Evolutionary conservation across 2,113 vertebrate species (phyloP), one percentile per base, ranked within the genome.

Genomic region (Carassius carassius): DNA sequence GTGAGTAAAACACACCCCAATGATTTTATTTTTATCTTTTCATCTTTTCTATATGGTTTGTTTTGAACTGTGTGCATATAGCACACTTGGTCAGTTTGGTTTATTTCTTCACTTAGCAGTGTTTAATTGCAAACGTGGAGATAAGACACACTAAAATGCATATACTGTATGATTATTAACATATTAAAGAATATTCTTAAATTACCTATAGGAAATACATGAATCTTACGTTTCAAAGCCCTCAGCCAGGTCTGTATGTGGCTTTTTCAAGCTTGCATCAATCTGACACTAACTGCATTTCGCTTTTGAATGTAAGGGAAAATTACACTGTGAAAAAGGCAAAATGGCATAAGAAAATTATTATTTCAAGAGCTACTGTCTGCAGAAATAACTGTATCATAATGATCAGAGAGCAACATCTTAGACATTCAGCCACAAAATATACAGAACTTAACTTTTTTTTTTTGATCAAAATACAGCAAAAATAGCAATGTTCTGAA

Each of bases 381-480:
- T 54, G 41, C 17, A 60, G n/a, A 13, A 63, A 80, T 85, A 84
- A 87, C 72, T 84, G 85, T 83, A 81, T 81, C 70, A 87, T 87
- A 85, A 81, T 73, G 70, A 81, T 85, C 63, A 75, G 62, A 83
- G 56, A 41, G 60, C 67, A 78, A 69, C 76, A 63, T 44, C 81
- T 88, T 63, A 65, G 12, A 81, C 41, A 7, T 65, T 49, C 60
- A 51, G 41, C 11, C 73, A 75, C 73, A 56, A 23, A 29, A 49
- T 29, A 51, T 49, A 29, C 11, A 49, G 73, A 75, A n/a, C n/a
- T n/a, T n/a, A n/a, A n/a, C n/a, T n/a, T n/a, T n/a, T n/a, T n/a
- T n/a, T n/a, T n/a, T n/a, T n/a, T n/a, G n/a, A n/a, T n/a, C n/a
- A n/a, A n/a, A n/a, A n/a, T n/a, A n/a, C n/a, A n/a, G n/a, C n/a